Evolutionary conservation across 2,888 invertebrate species (phyloP).

Genomic region (Caenorhabditis virilis): DNA sequence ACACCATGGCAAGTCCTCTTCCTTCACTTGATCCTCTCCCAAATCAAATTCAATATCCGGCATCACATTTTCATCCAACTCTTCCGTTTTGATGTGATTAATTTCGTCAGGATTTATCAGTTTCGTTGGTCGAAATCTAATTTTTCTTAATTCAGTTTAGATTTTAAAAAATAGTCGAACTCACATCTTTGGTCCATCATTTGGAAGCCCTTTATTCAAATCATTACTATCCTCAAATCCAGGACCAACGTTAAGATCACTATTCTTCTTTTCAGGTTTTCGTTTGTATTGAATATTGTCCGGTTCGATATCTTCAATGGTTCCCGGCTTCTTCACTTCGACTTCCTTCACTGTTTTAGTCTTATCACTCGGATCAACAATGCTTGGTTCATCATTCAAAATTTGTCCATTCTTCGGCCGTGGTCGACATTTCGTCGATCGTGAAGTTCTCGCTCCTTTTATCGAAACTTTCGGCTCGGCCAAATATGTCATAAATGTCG

Average conservation of each 20-base stretch:
- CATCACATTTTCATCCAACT: no score
- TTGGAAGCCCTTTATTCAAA: conserved; percentile 1
- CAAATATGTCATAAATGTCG: conserved; percentile 11
- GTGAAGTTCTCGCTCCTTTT: conserved; percentile 4
- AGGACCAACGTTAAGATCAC: conserved; percentile 3
- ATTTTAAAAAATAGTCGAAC: no score
- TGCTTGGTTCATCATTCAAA: not conserved
- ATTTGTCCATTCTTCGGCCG: conserved; percentile 22
- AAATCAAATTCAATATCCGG: no score
- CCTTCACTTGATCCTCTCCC: no score
- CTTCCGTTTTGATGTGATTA: no score
- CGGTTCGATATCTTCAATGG: conserved; percentile 7
- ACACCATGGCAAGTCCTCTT: conserved; percentile 26
- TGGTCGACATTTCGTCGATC: conserved; percentile 12
- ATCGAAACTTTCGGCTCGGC: conserved; percentile 4
- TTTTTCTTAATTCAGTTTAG: no score
- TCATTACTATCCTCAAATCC: conserved; percentile 5
- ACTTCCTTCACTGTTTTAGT: not conserved
- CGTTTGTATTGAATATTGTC: conserved; percentile 21
- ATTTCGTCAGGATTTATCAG: no score
- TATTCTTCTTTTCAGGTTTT: conserved; percentile 15
- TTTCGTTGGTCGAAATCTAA: no score
- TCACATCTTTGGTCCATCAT: conserved; percentile 18
- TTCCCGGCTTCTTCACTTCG: not conserved
- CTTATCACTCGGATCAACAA: not conserved